Conservation (phyloP, 2,888 invertebrate genomes). For the Eristalis arbustorum region DNA sequence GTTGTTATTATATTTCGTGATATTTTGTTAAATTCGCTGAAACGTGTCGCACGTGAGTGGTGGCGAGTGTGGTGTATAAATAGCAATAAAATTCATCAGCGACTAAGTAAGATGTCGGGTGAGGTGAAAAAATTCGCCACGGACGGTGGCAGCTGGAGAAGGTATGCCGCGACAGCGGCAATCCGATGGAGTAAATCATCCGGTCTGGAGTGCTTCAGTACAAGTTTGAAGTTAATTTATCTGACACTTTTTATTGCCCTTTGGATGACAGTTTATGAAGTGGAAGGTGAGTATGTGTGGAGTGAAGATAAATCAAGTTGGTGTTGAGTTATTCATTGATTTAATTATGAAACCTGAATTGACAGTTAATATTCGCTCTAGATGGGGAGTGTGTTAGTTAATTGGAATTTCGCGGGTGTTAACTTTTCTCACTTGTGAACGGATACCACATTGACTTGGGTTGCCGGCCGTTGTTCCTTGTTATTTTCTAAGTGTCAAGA, state of each 20-base stretch:
- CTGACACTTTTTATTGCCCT: constrained; percentile 78
- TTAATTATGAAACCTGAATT: constrained; percentile 35
- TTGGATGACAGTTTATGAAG: constrained; percentile 75
- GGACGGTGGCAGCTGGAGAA: constrained; percentile 11
- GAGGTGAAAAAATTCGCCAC: constrained; percentile 46
- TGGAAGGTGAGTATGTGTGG: constrained; percentile 75
- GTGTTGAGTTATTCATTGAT: constrained; percentile 58
- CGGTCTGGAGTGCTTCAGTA: constrained; percentile 47
- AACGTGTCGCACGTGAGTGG: constrained; percentile 51
- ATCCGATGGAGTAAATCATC: constrained; percentile 42
- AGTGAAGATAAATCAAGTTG: not conserved
- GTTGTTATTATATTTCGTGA: constrained; percentile 63
- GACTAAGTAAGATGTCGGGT: constrained; percentile 48
- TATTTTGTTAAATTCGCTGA: constrained; percentile 59
- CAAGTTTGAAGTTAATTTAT: constrained; percentile 73
- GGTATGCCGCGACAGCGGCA: constrained; percentile 19
- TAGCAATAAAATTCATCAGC: constrained; percentile 55
- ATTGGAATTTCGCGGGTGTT: not conserved
- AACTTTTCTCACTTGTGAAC: not conserved
- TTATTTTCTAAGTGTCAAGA: too few relatives aligned
- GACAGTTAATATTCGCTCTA: not conserved
- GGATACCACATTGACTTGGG: not conserved
- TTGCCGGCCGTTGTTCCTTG: too few relatives aligned
- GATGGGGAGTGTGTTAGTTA: not conserved
- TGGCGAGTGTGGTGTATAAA: constrained; percentile 64